Evolutionary conservation across 1,140 invertebrate genomes (phyloP).

Genomic region (Pseudomyrmex gracilis): DNA sequence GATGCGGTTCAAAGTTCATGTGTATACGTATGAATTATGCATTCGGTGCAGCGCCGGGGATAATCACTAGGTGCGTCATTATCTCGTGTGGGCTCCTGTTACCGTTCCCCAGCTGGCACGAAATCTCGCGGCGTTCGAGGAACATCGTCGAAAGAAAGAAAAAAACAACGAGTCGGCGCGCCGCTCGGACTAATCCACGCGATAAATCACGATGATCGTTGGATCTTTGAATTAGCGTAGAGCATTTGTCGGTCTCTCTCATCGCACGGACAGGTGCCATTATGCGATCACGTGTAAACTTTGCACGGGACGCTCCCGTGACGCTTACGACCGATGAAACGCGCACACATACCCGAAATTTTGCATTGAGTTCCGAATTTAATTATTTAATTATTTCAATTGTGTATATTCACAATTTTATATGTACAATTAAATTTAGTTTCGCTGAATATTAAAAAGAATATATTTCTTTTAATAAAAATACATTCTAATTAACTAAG

Average conservation of each 20-base stretch:
- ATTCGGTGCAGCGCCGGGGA: conserved; percentile 70
- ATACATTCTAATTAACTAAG: too few species aligned
- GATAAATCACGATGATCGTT: conserved; percentile 49
- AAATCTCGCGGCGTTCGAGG: conserved; percentile 46
- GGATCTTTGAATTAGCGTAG: conserved; percentile 22
- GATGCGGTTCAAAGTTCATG: conserved; percentile 73
- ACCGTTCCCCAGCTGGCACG: conserved; percentile 65
- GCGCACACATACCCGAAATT: too few species aligned
- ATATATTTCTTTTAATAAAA: too few species aligned
- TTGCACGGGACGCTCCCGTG: neutral
- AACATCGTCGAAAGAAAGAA: conserved; percentile 31
- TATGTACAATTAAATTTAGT: too few species aligned
- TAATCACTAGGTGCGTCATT: conserved; percentile 68
- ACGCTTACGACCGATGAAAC: too few species aligned
- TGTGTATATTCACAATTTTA: too few species aligned
- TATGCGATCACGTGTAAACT: conserved; percentile 7
- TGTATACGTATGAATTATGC: conserved; percentile 71
- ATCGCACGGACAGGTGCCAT: neutral
- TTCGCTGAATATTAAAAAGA: too few species aligned
- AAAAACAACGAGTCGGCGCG: conserved; percentile 7
- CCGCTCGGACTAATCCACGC: neutral
- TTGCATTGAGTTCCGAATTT: too few species aligned
- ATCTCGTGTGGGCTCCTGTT: conserved; percentile 45
- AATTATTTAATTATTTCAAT: too few species aligned
- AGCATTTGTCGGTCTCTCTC: neutral